Conservation (phyloP, 2,888 invertebrate genomes). For the Agelastica alni region DNA sequence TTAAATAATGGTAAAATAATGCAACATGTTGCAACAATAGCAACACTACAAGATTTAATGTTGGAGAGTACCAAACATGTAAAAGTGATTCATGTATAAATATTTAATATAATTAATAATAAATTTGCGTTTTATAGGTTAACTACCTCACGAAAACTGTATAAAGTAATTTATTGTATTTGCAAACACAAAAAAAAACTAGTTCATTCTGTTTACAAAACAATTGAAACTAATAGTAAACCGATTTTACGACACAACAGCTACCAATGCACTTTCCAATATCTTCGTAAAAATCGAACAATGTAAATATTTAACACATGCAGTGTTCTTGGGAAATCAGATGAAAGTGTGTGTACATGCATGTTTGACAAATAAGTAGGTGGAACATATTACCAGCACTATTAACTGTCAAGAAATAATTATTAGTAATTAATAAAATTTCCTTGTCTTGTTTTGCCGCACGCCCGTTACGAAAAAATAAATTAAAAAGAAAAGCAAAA, state of each 20-base stretch:
- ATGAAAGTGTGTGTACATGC: slow-evolving; percentile 31
- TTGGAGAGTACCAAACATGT: too few relatives aligned
- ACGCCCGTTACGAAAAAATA: slow-evolving; percentile 11
- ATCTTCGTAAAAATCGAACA: slow-evolving; percentile 11
- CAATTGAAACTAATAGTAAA: too few relatives aligned
- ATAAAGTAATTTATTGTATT: too few relatives aligned
- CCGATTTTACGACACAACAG: slow-evolving; percentile 3
- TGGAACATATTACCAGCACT: slow-evolving; percentile 34
- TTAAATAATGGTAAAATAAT: too few relatives aligned
- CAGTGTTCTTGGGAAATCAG: slow-evolving; percentile 30
- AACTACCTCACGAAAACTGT: too few relatives aligned
- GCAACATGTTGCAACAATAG: too few relatives aligned
- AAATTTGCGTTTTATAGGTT: too few relatives aligned
- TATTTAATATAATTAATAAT: too few relatives aligned
- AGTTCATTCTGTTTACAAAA: too few relatives aligned
- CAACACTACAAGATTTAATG: too few relatives aligned
- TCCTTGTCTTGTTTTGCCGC: slow-evolving; percentile 33
- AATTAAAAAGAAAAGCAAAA: slow-evolving; percentile 28
- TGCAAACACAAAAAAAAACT: too few relatives aligned
- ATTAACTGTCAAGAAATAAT: slow-evolving; percentile 33
- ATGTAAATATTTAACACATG: slow-evolving; percentile 22
- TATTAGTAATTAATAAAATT: slow-evolving; percentile 38
- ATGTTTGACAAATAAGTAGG: slow-evolving; percentile 37
- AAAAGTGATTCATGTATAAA: too few relatives aligned
- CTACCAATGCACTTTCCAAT: slow-evolving; percentile 21